Evolutionary conservation across 2,113 vertebrate species (phyloP).

Genomic region (Phodopus roborovskii): DNA sequence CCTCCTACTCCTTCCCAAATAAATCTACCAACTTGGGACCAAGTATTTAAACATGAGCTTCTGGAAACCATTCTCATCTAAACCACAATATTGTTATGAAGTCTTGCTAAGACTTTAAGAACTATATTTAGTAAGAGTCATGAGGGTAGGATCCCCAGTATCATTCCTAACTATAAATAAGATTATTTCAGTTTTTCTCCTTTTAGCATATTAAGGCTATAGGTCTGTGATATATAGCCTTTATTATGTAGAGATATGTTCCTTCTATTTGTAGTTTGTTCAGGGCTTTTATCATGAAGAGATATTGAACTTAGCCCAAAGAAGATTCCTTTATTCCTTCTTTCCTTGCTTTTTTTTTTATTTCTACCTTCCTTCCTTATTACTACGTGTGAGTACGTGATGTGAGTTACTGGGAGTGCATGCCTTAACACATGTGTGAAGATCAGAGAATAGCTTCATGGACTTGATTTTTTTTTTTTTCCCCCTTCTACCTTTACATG

Average conservation of each 20-base stretch:
- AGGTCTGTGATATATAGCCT: not conserved
- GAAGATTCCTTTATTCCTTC: too few species aligned
- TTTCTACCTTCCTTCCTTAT: not conserved
- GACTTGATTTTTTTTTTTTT: not conserved
- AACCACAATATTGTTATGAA: not conserved
- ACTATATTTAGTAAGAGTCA: not conserved
- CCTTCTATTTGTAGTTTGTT: not conserved
- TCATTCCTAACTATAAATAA: not conserved
- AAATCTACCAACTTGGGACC: not conserved
- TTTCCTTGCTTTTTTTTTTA: rapidly evolving
- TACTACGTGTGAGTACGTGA: not conserved
- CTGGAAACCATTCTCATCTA: not conserved
- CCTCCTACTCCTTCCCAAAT: not conserved
- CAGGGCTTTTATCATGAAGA: not conserved
- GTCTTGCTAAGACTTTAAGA: not conserved
- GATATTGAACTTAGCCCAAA: not conserved
- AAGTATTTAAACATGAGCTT: not conserved
- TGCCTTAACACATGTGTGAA: not conserved
- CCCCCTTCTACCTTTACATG: not conserved
- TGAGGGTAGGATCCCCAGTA: not conserved
- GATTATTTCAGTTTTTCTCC: not conserved
- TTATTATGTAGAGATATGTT: not conserved
- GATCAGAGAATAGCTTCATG: not conserved
- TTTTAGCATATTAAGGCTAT: not conserved
- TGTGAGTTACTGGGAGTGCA: too few species aligned